Evolutionary conservation across 2,113 vertebrate genomes (phyloP), one percentile per base, ranked within the genome.

Genomic region (Alosa alosa): DNA sequence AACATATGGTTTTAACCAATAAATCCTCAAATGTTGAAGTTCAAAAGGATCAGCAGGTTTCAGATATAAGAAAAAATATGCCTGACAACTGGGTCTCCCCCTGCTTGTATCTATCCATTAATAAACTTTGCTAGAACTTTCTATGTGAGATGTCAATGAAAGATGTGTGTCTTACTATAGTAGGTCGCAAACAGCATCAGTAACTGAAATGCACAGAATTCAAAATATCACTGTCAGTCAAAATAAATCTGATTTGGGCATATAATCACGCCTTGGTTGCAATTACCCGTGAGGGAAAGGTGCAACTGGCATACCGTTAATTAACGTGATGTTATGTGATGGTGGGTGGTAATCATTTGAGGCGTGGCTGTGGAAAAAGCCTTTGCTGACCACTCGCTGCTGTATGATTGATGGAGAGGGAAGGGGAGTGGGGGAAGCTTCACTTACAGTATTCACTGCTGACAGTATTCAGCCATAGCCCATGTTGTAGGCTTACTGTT

Each of bases 301-400:
- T 78, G 72, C 31, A 78, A 78, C 31, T 39, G 64, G 2, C 72
- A 78, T 36, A 78, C 39, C 13, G 72, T 78, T 78, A 78, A 78
- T 78, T 78, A 78, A 78, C 36, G 15, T 17, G 72, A 78, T 78
- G 36, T 39, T 78, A 36, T 78, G 72, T 36, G 72, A 39, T 78
- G 72, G 72, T 78, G 72, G 72, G 72, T 78, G 13, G 39, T 78
- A 36, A 78, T 78, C 72, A 78, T 78, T 78, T 78, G 72, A 78
- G 72, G 72, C 72, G 72, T 78, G 72, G 72, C 36, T 39, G 36
- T 78, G 13, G 72, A 78, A 78, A 78, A 78, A 78, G 72, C 31
- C 72, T 78, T 11, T 2, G 72, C 31, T 31, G 72, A 78, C 72
- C 72, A 78, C 36, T 78, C 72, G 72, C 0, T 78, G 31, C 9